A percentile compares a stretch with the other conserved stretches of the same genome.
Conservation (phyloP, 2,888 invertebrate species). For the Cinara cedri region DNA sequence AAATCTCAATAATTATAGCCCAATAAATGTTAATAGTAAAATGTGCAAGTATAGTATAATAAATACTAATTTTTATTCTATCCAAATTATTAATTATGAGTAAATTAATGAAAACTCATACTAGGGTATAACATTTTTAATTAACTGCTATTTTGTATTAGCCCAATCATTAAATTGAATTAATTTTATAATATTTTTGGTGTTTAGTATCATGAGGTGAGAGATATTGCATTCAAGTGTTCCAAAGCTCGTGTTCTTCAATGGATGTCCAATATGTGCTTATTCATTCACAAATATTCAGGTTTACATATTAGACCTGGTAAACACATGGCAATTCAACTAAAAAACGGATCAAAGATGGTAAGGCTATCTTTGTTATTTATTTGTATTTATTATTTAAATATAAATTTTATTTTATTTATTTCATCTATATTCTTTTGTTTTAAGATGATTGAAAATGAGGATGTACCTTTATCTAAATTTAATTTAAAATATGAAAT, state of each 20-base stretch:
- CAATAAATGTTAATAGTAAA: no score
- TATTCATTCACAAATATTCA: background rate
- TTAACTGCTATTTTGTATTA: no score
- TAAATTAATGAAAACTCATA: no score
- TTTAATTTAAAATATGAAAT: background rate
- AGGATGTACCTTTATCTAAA: background rate
- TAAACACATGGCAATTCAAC: background rate
- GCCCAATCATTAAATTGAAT: no score
- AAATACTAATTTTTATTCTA: no score
- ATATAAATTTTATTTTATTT: no score
- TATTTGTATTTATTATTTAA: background rate
- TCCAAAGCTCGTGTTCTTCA: constrained; percentile 28
- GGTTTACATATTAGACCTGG: constrained; percentile 2
- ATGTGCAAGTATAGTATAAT: no score
- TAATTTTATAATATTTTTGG: background rate
- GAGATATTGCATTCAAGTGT: constrained; percentile 9
- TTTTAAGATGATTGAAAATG: constrained; percentile 36
- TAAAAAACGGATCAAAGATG: constrained; percentile 28
- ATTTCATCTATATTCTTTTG: background rate
- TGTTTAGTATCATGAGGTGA: constrained; percentile 18
- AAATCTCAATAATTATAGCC: no score
- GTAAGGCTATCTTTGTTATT: background rate
- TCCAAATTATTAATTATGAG: no score
- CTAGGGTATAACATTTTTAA: no score
- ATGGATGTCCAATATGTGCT: constrained; percentile 49